Base-by-base conservation (phyloP, 2,797 vertebrate species). In the Benthosema pterotum region DNA sequence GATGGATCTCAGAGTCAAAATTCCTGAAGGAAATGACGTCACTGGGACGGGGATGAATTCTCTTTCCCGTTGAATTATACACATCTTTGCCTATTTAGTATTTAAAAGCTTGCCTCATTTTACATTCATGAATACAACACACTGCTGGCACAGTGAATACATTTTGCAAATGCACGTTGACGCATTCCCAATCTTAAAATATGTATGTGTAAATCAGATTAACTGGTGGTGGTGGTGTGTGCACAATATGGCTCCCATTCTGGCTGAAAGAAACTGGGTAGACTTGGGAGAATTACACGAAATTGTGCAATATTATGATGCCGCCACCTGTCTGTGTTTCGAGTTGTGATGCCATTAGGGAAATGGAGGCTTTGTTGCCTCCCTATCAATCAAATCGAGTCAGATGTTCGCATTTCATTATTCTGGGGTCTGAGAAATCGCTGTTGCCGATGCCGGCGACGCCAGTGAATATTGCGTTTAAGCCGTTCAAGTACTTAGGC, bases 81-180 rank as follows among this genome's bases (percentile, higher is more conserved):
- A 66, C 73, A 62, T 62, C 76, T 79, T 67, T 67, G 74, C 53
- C 83, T 82, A 67, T 77, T 87, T 51, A 68, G 69, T 75, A 53
- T 84, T 69, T 85, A 65, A 83, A 83, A 79, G 62, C 81, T 67
- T 48, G 47, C 60, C 74, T 82, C 71, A 67, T 85, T 82, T 83
- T 67, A 38, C 71, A 82, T 84, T 79, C 75, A 77, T 74, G 74
- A 80, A 66, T 67, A 67, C 69, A 63, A 65, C 78, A 60, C 60
- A 38, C 75, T 80, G 79, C 68, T 84, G 80, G 80, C 73, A 78
- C 70, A 16, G 49, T 51, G 79, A 85, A 72, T 63, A 64, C 38
- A 65, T 63, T 71, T 67, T 51, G 65, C 50, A 72, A 60, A 69
- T 43, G 58, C 73, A 68, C 47, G 48, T 63, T 11, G 49, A 49